Percentiles rank a stretch among this genome's conserved stretches.
Evolutionary conservation across 1,140 invertebrate genomes (phyloP).

Genomic region (Batillaria attramentaria): DNA sequence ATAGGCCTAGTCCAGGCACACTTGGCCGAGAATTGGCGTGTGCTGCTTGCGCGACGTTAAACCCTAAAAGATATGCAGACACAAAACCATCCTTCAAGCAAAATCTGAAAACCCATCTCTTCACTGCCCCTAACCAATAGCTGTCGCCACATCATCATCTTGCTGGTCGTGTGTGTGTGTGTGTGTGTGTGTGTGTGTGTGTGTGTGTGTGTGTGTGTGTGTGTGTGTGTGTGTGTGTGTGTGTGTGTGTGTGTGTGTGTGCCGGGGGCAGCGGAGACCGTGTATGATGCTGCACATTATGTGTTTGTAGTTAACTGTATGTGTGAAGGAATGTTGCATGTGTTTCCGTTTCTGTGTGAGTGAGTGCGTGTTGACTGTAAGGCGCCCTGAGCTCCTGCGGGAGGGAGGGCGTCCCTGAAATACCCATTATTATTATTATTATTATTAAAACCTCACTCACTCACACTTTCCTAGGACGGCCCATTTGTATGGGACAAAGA

Average conservation of each 20-base stretch:
- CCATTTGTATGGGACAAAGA: constrained; percentile 57
- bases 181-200: background rate
- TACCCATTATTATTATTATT: background rate
- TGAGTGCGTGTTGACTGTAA: background rate
- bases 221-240: background rate
- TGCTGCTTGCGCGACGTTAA: too few species aligned
- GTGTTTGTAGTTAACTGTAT: too few species aligned
- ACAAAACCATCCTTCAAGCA: too few species aligned
- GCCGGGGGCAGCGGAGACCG: too few species aligned
- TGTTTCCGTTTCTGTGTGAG: background rate
- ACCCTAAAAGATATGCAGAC: too few species aligned
- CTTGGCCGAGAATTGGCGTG: too few species aligned
- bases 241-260: background rate
- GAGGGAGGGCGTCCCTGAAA: background rate
- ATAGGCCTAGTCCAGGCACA: too few species aligned
- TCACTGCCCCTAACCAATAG: too few species aligned
- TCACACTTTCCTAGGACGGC: constrained; percentile 44
- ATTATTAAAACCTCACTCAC: background rate
- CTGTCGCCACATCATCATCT: too few species aligned
- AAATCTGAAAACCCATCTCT: too few species aligned
- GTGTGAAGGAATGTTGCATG: too few species aligned
- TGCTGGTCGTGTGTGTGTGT: constrained; percentile 14
- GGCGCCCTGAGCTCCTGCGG: background rate
- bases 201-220: background rate
- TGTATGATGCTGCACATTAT: too few species aligned